These are phyloP conservation scores for Maniola hyperantus DNA, from an alignment of 2,888 invertebrate genomes.

Conservation along the genomic window DNA sequence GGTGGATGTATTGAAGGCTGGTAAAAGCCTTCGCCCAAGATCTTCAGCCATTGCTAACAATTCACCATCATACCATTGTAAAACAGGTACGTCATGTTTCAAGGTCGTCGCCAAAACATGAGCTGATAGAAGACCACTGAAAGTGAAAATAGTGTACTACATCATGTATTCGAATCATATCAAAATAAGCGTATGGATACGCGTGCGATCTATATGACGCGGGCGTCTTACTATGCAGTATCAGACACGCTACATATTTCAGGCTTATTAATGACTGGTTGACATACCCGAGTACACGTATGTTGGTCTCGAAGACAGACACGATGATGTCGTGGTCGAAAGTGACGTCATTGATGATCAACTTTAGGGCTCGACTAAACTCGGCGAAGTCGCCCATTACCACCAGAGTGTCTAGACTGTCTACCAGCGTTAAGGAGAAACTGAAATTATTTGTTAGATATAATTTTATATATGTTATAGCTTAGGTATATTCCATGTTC, in stretches of 20 bases:
- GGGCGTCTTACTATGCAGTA: neutral
- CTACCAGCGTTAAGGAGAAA: conserved; percentile 97
- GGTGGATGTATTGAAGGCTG: conserved; percentile 99
- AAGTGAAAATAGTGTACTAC: conserved; percentile 43
- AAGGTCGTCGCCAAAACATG: conserved; percentile 94
- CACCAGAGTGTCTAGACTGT: conserved; percentile 96
- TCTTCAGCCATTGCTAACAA: conserved; percentile 95
- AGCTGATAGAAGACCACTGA: conserved; percentile 94
- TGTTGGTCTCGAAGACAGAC: conserved; percentile 99
- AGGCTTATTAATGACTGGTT: neutral
- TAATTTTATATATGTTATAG: no score
- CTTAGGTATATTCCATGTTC: no score
- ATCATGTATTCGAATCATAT: neutral
- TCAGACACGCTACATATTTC: neutral
- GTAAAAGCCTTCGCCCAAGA: conserved; percentile 94
- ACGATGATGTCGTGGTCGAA: conserved; percentile 98
- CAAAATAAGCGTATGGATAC: no score
- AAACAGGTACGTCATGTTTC: conserved; percentile 87
- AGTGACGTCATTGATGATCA: conserved; percentile 92
- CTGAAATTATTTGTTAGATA: conserved; percentile 80
- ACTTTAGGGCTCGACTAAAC: conserved; percentile 94
- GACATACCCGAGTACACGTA: conserved; percentile 96
- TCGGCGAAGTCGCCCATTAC: conserved; percentile 95
- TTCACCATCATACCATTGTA: conserved; percentile 94
- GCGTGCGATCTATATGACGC: no score